Evolutionary conservation across 2,113 vertebrate genomes (phyloP).

Genomic region (Ptychochromis oligacanthus): DNA sequence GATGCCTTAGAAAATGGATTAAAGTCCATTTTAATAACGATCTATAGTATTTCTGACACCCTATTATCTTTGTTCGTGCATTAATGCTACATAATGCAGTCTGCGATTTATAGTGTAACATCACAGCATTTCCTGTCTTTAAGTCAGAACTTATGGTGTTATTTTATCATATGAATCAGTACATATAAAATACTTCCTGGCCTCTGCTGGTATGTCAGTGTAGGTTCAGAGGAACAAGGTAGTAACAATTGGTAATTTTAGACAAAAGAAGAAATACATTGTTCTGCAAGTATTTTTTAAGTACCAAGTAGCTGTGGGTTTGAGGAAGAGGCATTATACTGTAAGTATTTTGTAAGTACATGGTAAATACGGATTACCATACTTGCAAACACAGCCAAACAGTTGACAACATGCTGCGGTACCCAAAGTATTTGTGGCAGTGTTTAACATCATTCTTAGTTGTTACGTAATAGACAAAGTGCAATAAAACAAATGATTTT

Average conservation of each 20-base stretch:
- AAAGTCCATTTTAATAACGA: no score
- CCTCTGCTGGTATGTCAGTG: accelerated
- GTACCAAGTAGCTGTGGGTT: not conserved
- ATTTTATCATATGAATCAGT: no score
- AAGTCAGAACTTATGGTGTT: no score
- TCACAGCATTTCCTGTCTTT: no score
- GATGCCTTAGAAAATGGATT: no score
- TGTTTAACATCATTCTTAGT: not conserved
- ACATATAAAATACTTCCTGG: no score
- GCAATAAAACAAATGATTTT: accelerated
- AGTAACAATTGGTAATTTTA: not conserved
- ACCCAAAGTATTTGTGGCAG: not conserved
- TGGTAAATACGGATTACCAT: not conserved
- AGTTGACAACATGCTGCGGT: not conserved
- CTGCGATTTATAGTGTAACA: no score
- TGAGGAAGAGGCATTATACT: accelerated
- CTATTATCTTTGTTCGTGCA: no score
- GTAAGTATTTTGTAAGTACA: accelerated
- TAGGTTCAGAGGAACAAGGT: not conserved
- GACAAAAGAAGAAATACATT: not conserved
- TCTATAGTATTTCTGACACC: no score
- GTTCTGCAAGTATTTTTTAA: not conserved
- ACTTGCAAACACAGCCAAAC: not conserved
- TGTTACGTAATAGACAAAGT: not conserved
- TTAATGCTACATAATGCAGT: no score